Conservation (phyloP, 2,113 vertebrate species). For the Erpornis zantholeuca region DNA sequence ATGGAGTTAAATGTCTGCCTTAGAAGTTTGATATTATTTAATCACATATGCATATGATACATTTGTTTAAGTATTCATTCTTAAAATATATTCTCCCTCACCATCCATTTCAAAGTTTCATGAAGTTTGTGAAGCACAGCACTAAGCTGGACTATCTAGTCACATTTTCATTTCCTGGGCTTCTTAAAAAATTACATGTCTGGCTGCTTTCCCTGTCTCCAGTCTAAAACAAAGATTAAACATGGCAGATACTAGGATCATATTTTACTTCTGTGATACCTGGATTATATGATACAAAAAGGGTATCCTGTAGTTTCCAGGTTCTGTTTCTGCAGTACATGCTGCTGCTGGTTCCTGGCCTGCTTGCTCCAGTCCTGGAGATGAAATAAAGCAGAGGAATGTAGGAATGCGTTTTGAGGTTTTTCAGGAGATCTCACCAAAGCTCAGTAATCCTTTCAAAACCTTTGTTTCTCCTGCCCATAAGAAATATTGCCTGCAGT, state of each 20-base stretch:
- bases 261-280: constrained; percentile 11
- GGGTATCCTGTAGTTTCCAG: neutral
- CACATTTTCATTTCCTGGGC: neutral
- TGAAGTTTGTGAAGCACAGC: neutral
- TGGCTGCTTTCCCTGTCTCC: neutral
- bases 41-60: neutral
- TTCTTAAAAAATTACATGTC: neutral
- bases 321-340: neutral
- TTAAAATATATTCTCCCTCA: neutral
- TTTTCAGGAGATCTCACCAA: constrained; percentile 31
- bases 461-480: neutral
- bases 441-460: constrained; percentile 39
- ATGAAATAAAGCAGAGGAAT: constrained; percentile 48
- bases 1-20: neutral
- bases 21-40: neutral
- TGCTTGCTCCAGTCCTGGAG: neutral
- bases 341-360: neutral
- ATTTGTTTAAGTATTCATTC: neutral
- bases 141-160: neutral
- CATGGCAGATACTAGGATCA: neutral
- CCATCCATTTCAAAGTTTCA: neutral
- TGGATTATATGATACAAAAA: neutral
- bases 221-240: neutral
- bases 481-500: neutral
- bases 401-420: constrained; percentile 5